Evolutionary conservation across 1,140 invertebrate genomes (phyloP), one percentile per base, ranked within the genome.

Genomic region (Diplogasteroides magnus): DNA sequence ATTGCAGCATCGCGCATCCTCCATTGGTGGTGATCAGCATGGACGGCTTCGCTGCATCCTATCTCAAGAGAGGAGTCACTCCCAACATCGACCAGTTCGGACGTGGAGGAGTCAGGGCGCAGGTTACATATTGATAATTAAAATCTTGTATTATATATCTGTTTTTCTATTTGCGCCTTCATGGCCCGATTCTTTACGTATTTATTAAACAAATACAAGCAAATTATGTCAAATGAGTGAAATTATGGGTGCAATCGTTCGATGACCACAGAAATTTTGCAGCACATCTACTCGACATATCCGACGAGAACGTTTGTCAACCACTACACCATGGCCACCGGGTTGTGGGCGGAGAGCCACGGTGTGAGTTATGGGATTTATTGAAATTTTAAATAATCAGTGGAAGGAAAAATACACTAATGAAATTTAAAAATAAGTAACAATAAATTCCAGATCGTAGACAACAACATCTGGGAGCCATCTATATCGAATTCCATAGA

Each of bases 1-100:
- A 86, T 94, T 91, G 91, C 83, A 86, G 84, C 77, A 56, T 68
- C 32, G n/a, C n/a, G n/a, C 57, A 31, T 72, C 15, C 60, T 77
- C 31, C 62, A 28, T 57, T 66, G 56, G 29, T 76, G 32, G 55
- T 67, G 60, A 56, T 58, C 48, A 31, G 26, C 56, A 63, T 73
- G 67, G 59, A 73, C 58, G 61, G 31, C 68, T 70, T 56, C 60
- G 63, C 48, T 64, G 69, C 27, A 60, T 11, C 6, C 6, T 29
- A 65, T 19, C 37, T 48, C 6, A 19, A 48, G 6, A 6, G 6
- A 6, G 37, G 37, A 6, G 37, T 48, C 19, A 48, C 37, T 48
- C 37, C 37, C 37, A 48, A 48, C 37, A 48, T 48, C 19, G 37
- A 48, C 6, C 6, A 6, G 37, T 11, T 48, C 6, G 37, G 37